phyloP scores from a whole-genome alignment of 2,113 vertebrate species.

The Tretioscincus oriximinensis region DNA sequence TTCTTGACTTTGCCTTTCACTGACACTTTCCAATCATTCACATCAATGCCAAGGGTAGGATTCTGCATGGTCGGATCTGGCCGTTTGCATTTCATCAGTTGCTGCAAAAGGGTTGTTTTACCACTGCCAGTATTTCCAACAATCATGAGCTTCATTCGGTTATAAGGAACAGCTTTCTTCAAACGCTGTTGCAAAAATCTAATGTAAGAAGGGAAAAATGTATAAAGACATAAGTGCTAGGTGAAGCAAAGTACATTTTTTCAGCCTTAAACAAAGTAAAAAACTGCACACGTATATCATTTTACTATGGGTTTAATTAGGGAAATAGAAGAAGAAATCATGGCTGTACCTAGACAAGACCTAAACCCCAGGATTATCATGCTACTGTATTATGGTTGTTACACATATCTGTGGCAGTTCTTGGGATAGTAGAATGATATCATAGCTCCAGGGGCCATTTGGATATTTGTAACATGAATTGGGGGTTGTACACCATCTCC shows the following conservation, averaged over 20 bases:
- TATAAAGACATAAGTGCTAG: background rate
- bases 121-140: constrained; percentile 90
- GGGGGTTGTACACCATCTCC: too few species aligned
- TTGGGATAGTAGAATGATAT: too few species aligned
- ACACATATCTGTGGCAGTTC: too few species aligned
- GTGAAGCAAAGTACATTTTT: background rate
- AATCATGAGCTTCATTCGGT: constrained; percentile 93
- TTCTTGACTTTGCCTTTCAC: constrained; percentile 79
- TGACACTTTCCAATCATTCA: constrained; percentile 87
- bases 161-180: constrained; percentile 93
- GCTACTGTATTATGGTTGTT: too few species aligned
- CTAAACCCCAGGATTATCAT: too few species aligned
- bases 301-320: background rate
- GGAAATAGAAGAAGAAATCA: background rate
- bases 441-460: too few species aligned
- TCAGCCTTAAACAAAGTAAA: too few species aligned
- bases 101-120: constrained; percentile 88
- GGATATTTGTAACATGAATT: too few species aligned
- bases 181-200: constrained; percentile 96
- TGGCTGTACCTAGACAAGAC: too few species aligned
- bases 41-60: constrained; percentile 78
- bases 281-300: background rate
- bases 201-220: background rate
- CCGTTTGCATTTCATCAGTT: constrained; percentile 85
- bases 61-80: constrained; percentile 64